Evolutionary conservation across 2,888 invertebrate species (phyloP), one percentile per base, ranked within the genome.

Genomic region (Tenthredo notha): DNA sequence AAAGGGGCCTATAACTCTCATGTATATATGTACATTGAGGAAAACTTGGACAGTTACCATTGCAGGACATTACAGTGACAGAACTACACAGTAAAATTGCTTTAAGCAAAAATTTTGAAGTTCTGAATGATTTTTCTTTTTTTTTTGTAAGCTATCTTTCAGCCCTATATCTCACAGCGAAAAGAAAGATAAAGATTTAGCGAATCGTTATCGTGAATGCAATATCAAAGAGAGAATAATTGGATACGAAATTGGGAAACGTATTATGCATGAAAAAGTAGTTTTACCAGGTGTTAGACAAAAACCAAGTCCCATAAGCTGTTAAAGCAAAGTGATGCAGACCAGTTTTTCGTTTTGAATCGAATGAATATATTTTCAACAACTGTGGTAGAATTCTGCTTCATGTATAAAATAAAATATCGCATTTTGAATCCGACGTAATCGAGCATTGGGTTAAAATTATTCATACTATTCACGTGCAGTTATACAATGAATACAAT

Each of bases 1-100:
- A 65, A 61, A 61, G 61, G 21, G 67, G 74, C 74, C 67, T 29
- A 74, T 74, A 74, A 74, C 21, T 74, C 74, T 40, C 10, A 9
- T 61, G 61, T 61, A 61, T 25, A 2, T 47, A 47, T 70, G 10
- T 29, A 25, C 74, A 43, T 40, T 40, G 15, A 40, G 40, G 10
- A 74, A 74, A 43, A 74, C 21, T 74, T 74, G 33, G 37, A 40
- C 70, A 33, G 15, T n/a, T 37, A 54, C 18, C 18, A 43, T 74
- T 21, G 33, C 33, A 67, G 12, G 18, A 18, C 15, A 29, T 67
- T 33, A 67, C 10, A 67, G 18, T 61, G 21, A 61, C 25, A 12
- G 12, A 25, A 33, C 18, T 29, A 65, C 21, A 7, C 21, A 7
- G 58, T 58, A 58, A 21, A 58, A 58, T n/a, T 18, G 1, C 58